phyloP scores from a whole-genome alignment of 2,113 vertebrate genomes.

The Hiodon alosoides region DNA sequence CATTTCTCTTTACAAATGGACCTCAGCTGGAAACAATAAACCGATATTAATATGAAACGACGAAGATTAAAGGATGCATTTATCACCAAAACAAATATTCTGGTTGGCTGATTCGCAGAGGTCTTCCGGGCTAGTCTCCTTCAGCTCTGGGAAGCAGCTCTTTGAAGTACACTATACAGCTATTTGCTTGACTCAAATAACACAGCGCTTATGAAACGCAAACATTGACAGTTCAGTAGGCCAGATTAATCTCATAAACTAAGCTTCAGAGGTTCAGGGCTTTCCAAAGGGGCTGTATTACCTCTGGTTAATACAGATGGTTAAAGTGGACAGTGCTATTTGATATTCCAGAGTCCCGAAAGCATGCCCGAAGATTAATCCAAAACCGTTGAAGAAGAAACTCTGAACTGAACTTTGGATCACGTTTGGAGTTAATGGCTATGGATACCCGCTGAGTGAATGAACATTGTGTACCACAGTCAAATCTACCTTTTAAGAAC shows the following conservation, averaged over 20 bases:
- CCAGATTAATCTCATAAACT: constrained; percentile 53
- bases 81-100: constrained; percentile 30
- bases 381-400: not conserved
- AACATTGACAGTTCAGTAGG: constrained; percentile 59
- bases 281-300: constrained; percentile 8
- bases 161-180: constrained; percentile 50
- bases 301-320: constrained; percentile 19
- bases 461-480: not conserved
- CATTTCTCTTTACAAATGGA: constrained; percentile 46
- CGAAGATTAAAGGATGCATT: constrained; percentile 46
- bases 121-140: not conserved
- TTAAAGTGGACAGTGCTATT: not conserved
- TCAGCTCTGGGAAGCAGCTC: not conserved
- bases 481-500: too few relatives aligned
- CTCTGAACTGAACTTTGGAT: too few relatives aligned
- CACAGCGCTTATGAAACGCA: constrained; percentile 60
- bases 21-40: constrained; percentile 58
- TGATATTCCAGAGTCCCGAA: not conserved
- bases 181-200: constrained; percentile 53
- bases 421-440: too few relatives aligned
- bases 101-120: not conserved
- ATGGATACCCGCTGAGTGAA: not conserved
- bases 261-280: constrained; percentile 34
- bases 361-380: not conserved
- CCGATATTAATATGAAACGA: constrained; percentile 53